Evolutionary conservation across 2,797 vertebrate species (phyloP).

Genomic region (Eulemur mongoz): DNA sequence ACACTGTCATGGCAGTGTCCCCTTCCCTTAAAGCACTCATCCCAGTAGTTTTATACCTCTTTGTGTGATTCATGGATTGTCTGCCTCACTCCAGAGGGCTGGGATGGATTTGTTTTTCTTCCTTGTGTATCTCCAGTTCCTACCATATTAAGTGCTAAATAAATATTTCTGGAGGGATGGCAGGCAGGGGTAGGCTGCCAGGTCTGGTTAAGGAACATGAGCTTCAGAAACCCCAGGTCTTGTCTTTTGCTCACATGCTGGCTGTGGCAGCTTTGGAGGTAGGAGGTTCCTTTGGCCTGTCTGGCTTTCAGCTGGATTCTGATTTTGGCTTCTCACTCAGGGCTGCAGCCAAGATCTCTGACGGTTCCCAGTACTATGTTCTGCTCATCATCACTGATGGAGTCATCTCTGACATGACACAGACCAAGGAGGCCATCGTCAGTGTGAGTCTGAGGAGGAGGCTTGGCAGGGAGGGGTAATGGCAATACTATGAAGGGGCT

Average conservation of each 20-base stretch:
- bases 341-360: constrained; percentile 90
- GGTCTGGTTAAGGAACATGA: not conserved
- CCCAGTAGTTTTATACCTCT: not conserved
- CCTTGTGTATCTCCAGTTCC: not conserved
- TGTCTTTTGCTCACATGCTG: not conserved
- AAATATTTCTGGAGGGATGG: not conserved
- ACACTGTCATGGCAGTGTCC: not conserved
- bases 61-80: not conserved
- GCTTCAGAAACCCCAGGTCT: not conserved
- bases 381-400: constrained; percentile 96
- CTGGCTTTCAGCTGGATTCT: not conserved
- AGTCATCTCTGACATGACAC: constrained; percentile 96
- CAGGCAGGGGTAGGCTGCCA: not conserved
- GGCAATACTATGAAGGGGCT: not conserved
- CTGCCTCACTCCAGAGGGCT: not conserved
- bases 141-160: not conserved
- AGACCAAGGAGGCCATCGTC: constrained; percentile 96
- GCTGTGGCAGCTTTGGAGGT: not conserved
- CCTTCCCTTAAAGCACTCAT: not conserved
- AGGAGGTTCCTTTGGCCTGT: not conserved
- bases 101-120: not conserved
- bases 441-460: constrained; percentile 86
- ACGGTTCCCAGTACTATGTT: constrained; percentile 96
- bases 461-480: not conserved
- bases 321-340: constrained; percentile 79